These are phyloP conservation scores for Salarias fasciatus DNA, from an alignment of 2,797 vertebrate species.

Conservation along the genomic window DNA sequence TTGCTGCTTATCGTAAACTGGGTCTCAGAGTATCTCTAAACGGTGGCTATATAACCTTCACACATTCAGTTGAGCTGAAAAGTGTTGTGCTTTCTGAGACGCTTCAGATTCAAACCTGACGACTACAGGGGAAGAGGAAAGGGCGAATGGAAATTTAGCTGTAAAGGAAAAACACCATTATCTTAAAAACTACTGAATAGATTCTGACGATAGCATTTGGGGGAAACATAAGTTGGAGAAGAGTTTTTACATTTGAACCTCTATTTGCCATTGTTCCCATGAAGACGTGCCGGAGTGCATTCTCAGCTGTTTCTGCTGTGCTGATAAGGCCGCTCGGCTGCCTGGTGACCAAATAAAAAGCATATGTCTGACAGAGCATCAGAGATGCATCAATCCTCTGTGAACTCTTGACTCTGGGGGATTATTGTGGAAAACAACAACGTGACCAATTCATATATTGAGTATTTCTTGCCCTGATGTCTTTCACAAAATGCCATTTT, in stretches of 20 bases:
- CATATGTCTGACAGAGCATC: constrained; percentile 72
- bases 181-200: constrained; percentile 4
- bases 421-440: constrained; percentile 56
- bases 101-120: background rate
- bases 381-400: constrained; percentile 67
- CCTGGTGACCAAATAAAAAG: constrained; percentile 75
- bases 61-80: too few relatives aligned
- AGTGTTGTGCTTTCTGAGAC: background rate
- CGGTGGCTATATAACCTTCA: background rate
- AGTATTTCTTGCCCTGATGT: constrained; percentile 23
- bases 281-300: constrained; percentile 48
- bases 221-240: constrained; percentile 6
- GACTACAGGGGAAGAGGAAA: background rate
- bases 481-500: constrained; percentile 15
- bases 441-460: constrained; percentile 51
- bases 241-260: constrained; percentile 16
- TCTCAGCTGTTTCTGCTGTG: constrained; percentile 67
- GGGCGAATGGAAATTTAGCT: background rate
- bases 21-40: background rate
- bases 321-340: constrained; percentile 62
- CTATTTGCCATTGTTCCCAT: constrained; percentile 31
- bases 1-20: background rate
- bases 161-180: background rate
- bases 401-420: constrained; percentile 71
- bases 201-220: constrained; percentile 10